phyloP scores from a whole-genome alignment of 2,797 vertebrate species.

The Gymnoscopelus microlampas region DNA sequence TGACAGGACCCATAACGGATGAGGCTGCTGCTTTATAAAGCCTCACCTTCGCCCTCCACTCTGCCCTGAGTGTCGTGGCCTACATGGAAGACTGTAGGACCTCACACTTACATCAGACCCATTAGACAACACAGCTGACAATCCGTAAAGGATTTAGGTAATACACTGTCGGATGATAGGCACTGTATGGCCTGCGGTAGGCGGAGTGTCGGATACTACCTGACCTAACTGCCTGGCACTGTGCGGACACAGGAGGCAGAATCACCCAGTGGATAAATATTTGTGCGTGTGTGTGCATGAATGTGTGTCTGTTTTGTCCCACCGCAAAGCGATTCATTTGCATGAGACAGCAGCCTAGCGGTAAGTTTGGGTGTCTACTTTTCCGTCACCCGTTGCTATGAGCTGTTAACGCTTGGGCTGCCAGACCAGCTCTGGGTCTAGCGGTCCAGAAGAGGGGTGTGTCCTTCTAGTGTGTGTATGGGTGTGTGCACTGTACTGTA shows the following conservation, averaged over 20 bases:
- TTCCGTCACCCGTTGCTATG: constrained; percentile 17
- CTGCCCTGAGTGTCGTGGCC: constrained; percentile 1
- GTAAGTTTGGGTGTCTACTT: constrained; percentile 10
- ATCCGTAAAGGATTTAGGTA: constrained; percentile 10
- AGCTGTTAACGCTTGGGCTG: constrained; percentile 31
- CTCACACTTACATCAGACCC: not conserved
- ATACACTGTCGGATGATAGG: constrained; percentile 8
- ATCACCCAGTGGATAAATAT: constrained; percentile 17
- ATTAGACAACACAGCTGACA: constrained; percentile 16
- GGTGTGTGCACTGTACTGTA: constrained; percentile 24
- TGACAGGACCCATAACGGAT: constrained; percentile 20
- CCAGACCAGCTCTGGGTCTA: constrained; percentile 19
- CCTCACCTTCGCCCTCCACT: constrained; percentile 19
- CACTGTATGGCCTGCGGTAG: constrained; percentile 14
- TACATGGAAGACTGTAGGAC: not conserved
- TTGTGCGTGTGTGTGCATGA: constrained; percentile 3
- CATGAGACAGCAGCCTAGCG: not conserved
- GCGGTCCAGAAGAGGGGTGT: constrained; percentile 37
- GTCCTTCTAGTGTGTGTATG: constrained; percentile 33
- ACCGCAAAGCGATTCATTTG: not conserved
- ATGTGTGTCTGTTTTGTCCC: not conserved
- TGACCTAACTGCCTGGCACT: constrained; percentile 19
- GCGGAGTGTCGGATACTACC: constrained; percentile 8
- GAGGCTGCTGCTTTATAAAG: constrained; percentile 25
- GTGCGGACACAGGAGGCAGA: constrained; percentile 25